A percentile compares a stretch with the other conserved stretches of the same genome.
Conservation (phyloP, 2,113 vertebrate species). For the Myotis yumanensis region DNA sequence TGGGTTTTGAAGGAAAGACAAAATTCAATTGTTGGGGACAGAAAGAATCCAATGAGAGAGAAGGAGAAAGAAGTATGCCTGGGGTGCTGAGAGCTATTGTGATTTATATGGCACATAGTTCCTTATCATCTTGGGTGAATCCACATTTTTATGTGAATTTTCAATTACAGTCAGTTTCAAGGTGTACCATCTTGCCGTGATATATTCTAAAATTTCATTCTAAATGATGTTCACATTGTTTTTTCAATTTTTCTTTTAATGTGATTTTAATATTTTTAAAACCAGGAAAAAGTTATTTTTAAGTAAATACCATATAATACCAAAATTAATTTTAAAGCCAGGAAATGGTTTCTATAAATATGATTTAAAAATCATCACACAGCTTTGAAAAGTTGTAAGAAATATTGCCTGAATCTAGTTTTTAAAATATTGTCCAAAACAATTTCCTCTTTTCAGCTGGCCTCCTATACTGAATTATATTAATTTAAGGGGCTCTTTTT, state of each 20-base stretch:
- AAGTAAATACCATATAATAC: not conserved
- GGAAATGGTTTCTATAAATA: conserved; percentile 61
- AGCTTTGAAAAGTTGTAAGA: conserved; percentile 57
- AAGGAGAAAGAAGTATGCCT: not conserved
- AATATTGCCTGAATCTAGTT: conserved; percentile 43
- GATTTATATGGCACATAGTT: not conserved
- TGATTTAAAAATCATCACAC: conserved; percentile 46
- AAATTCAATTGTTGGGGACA: not conserved
- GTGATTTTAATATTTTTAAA: conserved; percentile 29
- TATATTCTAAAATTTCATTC: conserved; percentile 41
- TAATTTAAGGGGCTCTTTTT: conserved; percentile 31
- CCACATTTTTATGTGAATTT: conserved; percentile 28
- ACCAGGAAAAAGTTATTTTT: conserved; percentile 27
- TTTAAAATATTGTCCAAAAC: conserved; percentile 41
- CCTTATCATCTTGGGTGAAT: not conserved
- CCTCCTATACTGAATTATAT: conserved; percentile 47
- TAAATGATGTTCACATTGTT: conserved; percentile 15
- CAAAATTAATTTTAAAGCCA: conserved; percentile 68
- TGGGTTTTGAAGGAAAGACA: not conserved
- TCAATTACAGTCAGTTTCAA: conserved; percentile 14
- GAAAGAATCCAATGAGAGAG: not conserved
- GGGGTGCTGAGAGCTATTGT: not conserved
- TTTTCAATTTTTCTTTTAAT: conserved; percentile 34
- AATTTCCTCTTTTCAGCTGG: conserved; percentile 54
- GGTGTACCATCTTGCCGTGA: not conserved